Evolutionary conservation across 1,140 invertebrate species (phyloP), one percentile per base, ranked within the genome.

Genomic region (Brachionus angularis): DNA sequence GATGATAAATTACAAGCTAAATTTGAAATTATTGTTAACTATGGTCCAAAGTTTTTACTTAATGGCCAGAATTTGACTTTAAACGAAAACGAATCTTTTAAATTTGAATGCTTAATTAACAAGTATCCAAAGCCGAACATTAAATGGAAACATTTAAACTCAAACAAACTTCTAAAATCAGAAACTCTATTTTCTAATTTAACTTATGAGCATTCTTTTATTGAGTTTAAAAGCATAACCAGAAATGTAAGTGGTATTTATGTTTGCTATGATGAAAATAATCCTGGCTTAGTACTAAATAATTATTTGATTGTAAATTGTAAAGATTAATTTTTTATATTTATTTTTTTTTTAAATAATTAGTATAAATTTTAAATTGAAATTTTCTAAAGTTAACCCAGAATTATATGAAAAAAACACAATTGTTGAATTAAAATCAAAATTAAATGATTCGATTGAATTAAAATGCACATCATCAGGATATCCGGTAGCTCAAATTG

Each of bases 301-400:
- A 39, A 8, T 25, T 23, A 14, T 18, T 18, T 58, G 14, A 39
- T 39, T 39, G 53, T 58, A 5, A 31, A 58, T 58, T 58, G 53
- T 58, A 58, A 58, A n/a, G 16, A 27, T 27, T 52, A 29, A 1
- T 4, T 25, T 5, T 58, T 58, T 58, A 36, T 53, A 55, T 33
- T 31, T 3, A 34, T 55, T 16, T 34, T n/a, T n/a, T 31, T 34
- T 4, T 18, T 18, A 14, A 16, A 31, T 53, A 21, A 31, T 16
- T 42, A 7, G 3, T 42, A 42, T 14, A 42, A 3, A 39, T 39
- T 34, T 58, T 58, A n/a, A n/a, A n/a, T n/a, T n/a, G n/a, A n/a
- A n/a, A n/a, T 58, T 39, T 58, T 16, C 39, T 18, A n/a, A 58
- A 58, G 53, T 39, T 58, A 14, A 5, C 7, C n/a, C 53, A n/a